Conservation (phyloP, 1,140 invertebrate species). For the Euglossa dilemma region DNA sequence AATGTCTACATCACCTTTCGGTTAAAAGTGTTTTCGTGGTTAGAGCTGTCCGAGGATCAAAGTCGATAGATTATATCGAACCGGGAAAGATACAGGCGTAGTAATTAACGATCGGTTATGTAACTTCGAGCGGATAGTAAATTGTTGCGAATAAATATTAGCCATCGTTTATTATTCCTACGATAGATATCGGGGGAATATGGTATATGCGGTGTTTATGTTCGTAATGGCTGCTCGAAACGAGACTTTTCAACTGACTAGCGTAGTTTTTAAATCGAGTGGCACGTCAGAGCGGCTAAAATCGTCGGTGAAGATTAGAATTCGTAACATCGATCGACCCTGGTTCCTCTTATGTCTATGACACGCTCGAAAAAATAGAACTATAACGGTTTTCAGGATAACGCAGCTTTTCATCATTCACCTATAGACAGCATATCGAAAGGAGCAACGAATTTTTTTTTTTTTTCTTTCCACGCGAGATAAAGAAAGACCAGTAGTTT, state of each 20-base stretch:
- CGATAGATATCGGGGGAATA: too few species aligned
- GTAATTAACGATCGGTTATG: slow-evolving; percentile 15
- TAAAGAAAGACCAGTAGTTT: neutral
- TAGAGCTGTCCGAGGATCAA: too few species aligned
- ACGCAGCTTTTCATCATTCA: neutral
- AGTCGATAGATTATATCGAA: neutral
- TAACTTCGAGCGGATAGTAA: neutral
- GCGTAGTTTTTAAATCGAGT: slow-evolving; percentile 22
- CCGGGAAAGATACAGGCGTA: neutral
- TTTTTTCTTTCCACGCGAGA: neutral
- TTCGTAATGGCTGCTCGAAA: neutral
- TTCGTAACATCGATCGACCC: slow-evolving; percentile 25
- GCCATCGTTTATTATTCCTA: neutral
- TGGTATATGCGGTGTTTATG: neutral
- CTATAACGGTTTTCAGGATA: neutral
- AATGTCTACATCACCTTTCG: too few species aligned
- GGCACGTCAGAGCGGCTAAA: slow-evolving; percentile 14
- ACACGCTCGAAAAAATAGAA: slow-evolving; percentile 14
- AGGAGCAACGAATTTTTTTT: neutral
- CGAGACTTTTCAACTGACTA: neutral
- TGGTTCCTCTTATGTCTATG: slow-evolving; percentile 7
- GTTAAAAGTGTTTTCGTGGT: neutral
- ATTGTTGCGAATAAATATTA: neutral
- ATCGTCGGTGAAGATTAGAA: slow-evolving; percentile 20
- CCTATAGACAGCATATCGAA: neutral